Percentiles rank a stretch among this genome's conserved stretches.
phyloP scores from a whole-genome alignment of 2,888 invertebrate species.

The Prenolepis imparis region DNA sequence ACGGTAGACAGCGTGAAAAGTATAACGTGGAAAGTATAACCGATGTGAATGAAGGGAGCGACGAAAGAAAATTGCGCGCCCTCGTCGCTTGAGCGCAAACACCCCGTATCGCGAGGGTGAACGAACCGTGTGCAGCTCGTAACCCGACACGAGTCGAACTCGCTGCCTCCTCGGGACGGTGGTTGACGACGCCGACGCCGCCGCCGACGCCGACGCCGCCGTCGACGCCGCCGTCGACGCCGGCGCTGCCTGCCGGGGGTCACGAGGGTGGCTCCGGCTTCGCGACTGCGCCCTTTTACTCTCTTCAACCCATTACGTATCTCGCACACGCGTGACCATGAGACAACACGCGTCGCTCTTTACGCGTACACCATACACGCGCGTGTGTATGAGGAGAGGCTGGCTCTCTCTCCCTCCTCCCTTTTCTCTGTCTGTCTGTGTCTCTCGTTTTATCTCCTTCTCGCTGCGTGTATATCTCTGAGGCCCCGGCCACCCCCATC shows the following conservation, averaged over 20 bases:
- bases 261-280: constrained; percentile 76
- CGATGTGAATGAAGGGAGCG: neutral
- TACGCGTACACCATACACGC: constrained; percentile 32
- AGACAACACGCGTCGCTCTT: constrained; percentile 47
- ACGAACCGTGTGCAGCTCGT: constrained; percentile 72
- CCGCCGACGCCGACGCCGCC: constrained; percentile 57
- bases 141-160: constrained; percentile 79
- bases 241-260: constrained; percentile 71
- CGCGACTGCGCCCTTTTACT: constrained; percentile 81
- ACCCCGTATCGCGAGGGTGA: constrained; percentile 21
- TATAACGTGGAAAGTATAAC: no score
- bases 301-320: constrained; percentile 80
- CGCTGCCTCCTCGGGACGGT: constrained; percentile 65
- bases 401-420: neutral
- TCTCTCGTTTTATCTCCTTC: constrained; percentile 28
- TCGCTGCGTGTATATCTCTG: constrained; percentile 29
- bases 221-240: constrained; percentile 61
- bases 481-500: constrained; percentile 20
- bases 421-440: constrained; percentile 25
- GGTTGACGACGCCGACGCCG: constrained; percentile 61
- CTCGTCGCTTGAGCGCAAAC: constrained; percentile 5
- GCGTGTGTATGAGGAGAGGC: constrained; percentile 9
- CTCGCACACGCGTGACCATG: constrained; percentile 61
- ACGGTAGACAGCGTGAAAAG: neutral
- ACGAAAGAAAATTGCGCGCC: constrained; percentile 26